Conservation (phyloP, 1,140 invertebrate genomes). For the Aphaenogaster floridana region DNA sequence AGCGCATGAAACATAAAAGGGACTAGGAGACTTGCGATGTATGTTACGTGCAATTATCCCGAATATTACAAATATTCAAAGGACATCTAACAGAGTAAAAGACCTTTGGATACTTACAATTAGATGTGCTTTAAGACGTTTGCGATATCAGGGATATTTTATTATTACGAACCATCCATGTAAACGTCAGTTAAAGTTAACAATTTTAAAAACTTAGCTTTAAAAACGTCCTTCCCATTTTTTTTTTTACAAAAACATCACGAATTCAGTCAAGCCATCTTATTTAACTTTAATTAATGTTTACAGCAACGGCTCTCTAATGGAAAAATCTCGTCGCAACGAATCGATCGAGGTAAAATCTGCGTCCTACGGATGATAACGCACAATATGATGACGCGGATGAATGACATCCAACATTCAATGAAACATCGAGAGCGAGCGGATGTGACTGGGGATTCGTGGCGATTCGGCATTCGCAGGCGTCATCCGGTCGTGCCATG, state of each 20-base stretch:
- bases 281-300: conserved; percentile 29
- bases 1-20: conserved; percentile 31
- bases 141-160: neutral
- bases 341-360: conserved; percentile 3
- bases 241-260: neutral
- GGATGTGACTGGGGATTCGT: conserved; percentile 19
- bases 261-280: neutral
- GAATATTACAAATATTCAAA: conserved; percentile 15
- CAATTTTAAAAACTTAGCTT: neutral
- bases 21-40: conserved; percentile 5
- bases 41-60: conserved; percentile 39
- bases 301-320: neutral
- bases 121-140: neutral
- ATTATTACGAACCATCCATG: neutral
- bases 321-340: conserved; percentile 6
- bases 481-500: conserved; percentile 49
- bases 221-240: neutral
- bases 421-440: conserved; percentile 45
- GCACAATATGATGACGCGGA: neutral
- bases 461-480: conserved; percentile 58
- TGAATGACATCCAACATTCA: conserved; percentile 38
- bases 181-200: conserved; percentile 37
- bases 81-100: neutral
- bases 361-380: conserved; percentile 17
- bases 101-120: neutral